Evolutionary conservation across 1,140 invertebrate species (phyloP), one percentile per base, ranked within the genome.

Genomic region (Lordiphosa collinella): DNA sequence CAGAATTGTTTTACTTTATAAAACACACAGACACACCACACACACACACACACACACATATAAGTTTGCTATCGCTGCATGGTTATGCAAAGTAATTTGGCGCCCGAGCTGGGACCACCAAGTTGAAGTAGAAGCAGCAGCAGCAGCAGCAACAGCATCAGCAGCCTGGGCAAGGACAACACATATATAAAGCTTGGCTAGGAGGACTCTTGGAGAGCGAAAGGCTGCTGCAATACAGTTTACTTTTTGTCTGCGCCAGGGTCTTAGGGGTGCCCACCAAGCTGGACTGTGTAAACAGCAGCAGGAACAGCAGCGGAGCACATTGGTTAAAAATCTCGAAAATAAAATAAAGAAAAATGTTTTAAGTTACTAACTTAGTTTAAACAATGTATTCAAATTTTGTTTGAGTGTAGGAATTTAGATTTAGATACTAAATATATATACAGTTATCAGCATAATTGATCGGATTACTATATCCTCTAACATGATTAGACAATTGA

Each of bases 1-100:
- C 78, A 84, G 79, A 79, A 84, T 84, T 84, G 72, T 84, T 84
- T 84, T 85, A 84, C 78, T 84, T 84, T 84, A 84, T 73, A 84
- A 85, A 78, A 47, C 48, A 69, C 63, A 78, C 60, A 62, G 47
- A 75, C 29, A 49, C 38, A 29, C 4, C 60, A 62, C 50, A 75
- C 29, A 49, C 38, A 29, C 4, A 25, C 12, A 43, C 32, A 43
- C 8, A 62, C 38, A 63, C 36, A 59, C 48, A 49, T 16, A 38
- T 44, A 51, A 59, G 31, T 51, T 46, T 49, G 12, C 65, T 59
- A 71, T 76, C 64, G 78, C 67, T 78, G 78, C 78, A 84, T 82
- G 78, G 78, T 84, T 84, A 84, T 84, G 78, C 78, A 84, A 84
- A 84, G 79, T 85, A 84, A 84, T 85, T 85, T 84, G 71, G 78